Percentiles rank a stretch among this genome's conserved stretches.
These are phyloP conservation scores for Tupiocoris notatus DNA, from an alignment of 2,888 invertebrate species.

Conservation along the genomic window DNA sequence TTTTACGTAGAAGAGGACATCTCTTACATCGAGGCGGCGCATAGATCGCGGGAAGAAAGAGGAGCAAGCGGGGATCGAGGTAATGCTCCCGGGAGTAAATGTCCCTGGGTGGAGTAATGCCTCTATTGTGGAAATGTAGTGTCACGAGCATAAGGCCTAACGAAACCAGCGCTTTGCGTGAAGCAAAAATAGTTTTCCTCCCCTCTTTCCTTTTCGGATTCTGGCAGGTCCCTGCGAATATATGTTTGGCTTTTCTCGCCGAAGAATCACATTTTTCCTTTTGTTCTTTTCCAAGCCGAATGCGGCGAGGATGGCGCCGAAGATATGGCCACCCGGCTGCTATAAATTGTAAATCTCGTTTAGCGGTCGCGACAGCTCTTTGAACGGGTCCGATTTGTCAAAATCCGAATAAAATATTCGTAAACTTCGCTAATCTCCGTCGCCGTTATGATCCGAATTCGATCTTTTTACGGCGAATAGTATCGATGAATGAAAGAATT, in stretches of 20 bases:
- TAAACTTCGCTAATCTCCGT: too few species aligned
- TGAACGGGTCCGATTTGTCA: too few species aligned
- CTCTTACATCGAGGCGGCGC: not conserved
- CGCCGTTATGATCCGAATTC: too few species aligned
- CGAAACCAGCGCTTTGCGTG: conserved; percentile 3
- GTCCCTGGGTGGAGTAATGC: conserved; percentile 34
- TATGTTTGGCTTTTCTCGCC: not conserved
- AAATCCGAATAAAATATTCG: too few species aligned
- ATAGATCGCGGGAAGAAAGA: not conserved
- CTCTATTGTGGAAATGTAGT: conserved; percentile 41
- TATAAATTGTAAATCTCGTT: not conserved
- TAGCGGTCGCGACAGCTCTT: not conserved
- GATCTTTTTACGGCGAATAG: too few species aligned
- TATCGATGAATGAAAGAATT: too few species aligned
- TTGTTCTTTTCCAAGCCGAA: not conserved
- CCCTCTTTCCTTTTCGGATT: conserved; percentile 1
- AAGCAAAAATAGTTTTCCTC: not conserved
- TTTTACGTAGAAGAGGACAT: not conserved
- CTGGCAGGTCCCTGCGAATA: conserved; percentile 5
- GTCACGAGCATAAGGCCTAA: conserved; percentile 36
- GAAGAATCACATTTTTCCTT: not conserved
- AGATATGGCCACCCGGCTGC: not conserved
- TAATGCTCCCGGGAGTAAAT: conserved; percentile 33
- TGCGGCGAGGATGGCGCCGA: not conserved
- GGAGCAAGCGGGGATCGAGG: not conserved